phyloP scores from a whole-genome alignment of 2,888 invertebrate genomes.

The Lacanobia oleracea region DNA sequence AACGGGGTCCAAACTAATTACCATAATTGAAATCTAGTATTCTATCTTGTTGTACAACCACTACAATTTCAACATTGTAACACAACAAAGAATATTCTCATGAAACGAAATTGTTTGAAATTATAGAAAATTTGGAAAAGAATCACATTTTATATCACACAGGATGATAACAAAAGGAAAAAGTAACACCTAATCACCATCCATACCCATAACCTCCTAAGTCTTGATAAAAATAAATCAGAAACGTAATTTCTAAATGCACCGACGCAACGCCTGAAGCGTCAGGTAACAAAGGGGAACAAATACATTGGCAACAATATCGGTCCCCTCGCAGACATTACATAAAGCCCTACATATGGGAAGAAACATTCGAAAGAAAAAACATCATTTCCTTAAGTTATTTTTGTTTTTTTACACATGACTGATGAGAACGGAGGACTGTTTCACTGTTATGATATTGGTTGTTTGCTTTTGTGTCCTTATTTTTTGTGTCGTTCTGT shows the following conservation, averaged over 20 bases:
- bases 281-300: conserved; percentile 41
- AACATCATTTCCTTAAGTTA: conserved; percentile 39
- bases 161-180: neutral
- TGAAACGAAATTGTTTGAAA: neutral
- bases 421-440: conserved; percentile 34
- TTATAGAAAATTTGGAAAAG: neutral
- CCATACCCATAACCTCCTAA: conserved; percentile 2
- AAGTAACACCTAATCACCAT: neutral
- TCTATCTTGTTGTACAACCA: no score
- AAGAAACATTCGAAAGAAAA: conserved; percentile 40
- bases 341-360: conserved; percentile 34
- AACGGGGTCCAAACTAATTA: no score
- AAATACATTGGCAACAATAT: conserved; percentile 47
- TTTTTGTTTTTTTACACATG: conserved; percentile 56
- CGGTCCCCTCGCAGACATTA: conserved; percentile 36
- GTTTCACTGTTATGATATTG: conserved; percentile 27
- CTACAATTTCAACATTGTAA: no score
- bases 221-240: conserved; percentile 39
- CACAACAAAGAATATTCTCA: no score
- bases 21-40: no score
- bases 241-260: conserved; percentile 49
- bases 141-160: neutral
- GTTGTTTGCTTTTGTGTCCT: conserved; percentile 7
- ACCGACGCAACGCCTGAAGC: conserved; percentile 45
- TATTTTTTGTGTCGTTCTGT: neutral